Percentiles rank a stretch among this genome's conserved stretches.
Conservation (phyloP, 2,888 invertebrate species). For the Cheilosia impressa region DNA sequence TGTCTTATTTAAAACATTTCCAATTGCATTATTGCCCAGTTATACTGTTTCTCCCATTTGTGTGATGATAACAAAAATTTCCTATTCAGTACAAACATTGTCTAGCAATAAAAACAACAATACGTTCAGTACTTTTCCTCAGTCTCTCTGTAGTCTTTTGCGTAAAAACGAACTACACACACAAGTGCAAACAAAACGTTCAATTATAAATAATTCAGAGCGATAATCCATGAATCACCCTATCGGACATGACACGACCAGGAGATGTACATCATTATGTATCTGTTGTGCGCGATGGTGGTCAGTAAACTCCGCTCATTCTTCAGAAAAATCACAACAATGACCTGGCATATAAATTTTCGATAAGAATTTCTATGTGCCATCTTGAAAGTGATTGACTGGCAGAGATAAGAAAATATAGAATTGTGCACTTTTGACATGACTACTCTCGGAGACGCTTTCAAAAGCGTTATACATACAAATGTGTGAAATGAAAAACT, state of each 20-base stretch:
- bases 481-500: too few relatives aligned
- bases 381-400: conserved; percentile 14
- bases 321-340: conserved; percentile 9
- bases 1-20: too few relatives aligned
- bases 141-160: conserved; percentile 13
- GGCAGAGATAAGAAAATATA: conserved; percentile 2
- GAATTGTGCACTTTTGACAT: conserved; percentile 18
- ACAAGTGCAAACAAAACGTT: conserved; percentile 30
- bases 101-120: conserved; percentile 29
- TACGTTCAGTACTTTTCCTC: conserved; percentile 61
- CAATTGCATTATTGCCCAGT: too few relatives aligned
- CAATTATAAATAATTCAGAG: conserved; percentile 55
- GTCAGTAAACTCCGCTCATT: conserved; percentile 7
- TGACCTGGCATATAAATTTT: background rate
- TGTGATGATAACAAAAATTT: conserved; percentile 16
- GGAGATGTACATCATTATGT: conserved; percentile 46
- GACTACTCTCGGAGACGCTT: background rate
- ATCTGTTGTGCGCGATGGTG: background rate
- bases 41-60: too few relatives aligned
- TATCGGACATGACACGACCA: conserved; percentile 40
- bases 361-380: background rate
- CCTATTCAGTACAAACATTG: conserved; percentile 1
- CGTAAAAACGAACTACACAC: conserved; percentile 8
- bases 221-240: conserved; percentile 62
- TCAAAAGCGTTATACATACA: background rate